A percentile compares a stretch with the other conserved stretches of the same genome.
phyloP scores from a whole-genome alignment of 2,888 invertebrate genomes.

The Phlogophora meticulosa region DNA sequence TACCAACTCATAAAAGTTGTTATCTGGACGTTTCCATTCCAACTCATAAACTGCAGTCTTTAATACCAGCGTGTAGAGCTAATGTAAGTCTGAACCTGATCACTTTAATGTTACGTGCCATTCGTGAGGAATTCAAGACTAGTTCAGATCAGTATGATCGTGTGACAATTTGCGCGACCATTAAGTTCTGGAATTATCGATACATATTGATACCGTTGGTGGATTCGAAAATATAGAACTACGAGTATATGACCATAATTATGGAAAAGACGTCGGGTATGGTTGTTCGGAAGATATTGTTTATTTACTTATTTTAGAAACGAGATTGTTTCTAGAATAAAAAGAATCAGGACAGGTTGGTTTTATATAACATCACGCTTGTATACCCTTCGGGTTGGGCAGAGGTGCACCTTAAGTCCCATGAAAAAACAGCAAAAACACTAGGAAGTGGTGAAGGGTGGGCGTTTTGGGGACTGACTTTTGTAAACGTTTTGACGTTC shows the following conservation, averaged over 20 bases:
- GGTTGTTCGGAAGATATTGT: slow-evolving; percentile 10
- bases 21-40: slow-evolving; percentile 6
- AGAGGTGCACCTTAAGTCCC: no score
- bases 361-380: background rate
- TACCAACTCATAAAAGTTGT: slow-evolving; percentile 3
- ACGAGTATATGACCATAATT: slow-evolving; percentile 7
- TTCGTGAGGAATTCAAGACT: slow-evolving; percentile 15
- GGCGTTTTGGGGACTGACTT: no score
- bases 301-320: background rate
- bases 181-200: slow-evolving; percentile 26
- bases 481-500: no score
- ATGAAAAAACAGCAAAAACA: no score
- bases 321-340: background rate
- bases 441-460: no score
- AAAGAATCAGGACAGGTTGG: background rate
- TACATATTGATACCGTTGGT: slow-evolving; percentile 1
- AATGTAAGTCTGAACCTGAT: slow-evolving; percentile 32
- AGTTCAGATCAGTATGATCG: slow-evolving; percentile 30
- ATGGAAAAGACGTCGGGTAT: background rate
- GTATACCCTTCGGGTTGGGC: no score
- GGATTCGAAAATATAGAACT: slow-evolving; percentile 8
- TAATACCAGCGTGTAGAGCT: slow-evolving; percentile 8
- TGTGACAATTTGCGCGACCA: slow-evolving; percentile 60
- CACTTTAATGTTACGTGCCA: slow-evolving; percentile 30
- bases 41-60: slow-evolving; percentile 4